Percentiles rank a stretch among this genome's conserved stretches.
phyloP scores from a whole-genome alignment of 2,113 vertebrate genomes.

The Corythoichthys intestinalis region DNA sequence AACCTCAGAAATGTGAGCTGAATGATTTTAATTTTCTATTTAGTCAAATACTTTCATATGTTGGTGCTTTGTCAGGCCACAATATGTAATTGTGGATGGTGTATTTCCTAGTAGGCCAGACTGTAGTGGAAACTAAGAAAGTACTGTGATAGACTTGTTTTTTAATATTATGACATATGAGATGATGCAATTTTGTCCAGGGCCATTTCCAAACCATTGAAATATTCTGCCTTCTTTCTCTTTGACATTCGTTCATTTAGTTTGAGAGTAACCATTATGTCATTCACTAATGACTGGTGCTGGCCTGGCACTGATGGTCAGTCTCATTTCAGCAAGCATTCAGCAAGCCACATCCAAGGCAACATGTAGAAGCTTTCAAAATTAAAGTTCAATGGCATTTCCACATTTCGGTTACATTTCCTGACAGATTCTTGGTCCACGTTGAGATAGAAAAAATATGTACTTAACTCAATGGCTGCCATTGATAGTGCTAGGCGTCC shows the following conservation, averaged over 20 bases:
- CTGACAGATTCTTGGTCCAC: no score
- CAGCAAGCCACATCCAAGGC: not conserved
- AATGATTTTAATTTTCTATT: no score
- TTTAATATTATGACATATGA: not conserved
- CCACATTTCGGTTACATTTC: not conserved
- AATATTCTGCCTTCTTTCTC: not conserved
- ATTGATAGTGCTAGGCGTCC: no score
- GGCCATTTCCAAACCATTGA: not conserved
- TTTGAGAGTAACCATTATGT: not conserved
- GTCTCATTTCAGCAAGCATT: not conserved
- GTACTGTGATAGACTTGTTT: not conserved
- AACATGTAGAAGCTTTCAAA: not conserved
- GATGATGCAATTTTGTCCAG: not conserved
- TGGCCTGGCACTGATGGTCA: not conserved
- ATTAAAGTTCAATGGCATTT: not conserved
- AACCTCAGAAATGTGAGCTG: no score
- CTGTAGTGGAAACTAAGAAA: not conserved
- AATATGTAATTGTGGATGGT: not conserved
- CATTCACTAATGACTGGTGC: slow-evolving; percentile 1
- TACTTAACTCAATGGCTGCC: no score
- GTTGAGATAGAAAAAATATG: no score
- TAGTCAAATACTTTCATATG: no score
- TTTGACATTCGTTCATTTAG: not conserved
- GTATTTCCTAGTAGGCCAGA: not conserved
- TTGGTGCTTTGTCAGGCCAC: no score